Percentiles rank a stretch among this genome's conserved stretches.
phyloP scores from a whole-genome alignment of 2,113 vertebrate genomes.

The Pungitius pungitius region DNA sequence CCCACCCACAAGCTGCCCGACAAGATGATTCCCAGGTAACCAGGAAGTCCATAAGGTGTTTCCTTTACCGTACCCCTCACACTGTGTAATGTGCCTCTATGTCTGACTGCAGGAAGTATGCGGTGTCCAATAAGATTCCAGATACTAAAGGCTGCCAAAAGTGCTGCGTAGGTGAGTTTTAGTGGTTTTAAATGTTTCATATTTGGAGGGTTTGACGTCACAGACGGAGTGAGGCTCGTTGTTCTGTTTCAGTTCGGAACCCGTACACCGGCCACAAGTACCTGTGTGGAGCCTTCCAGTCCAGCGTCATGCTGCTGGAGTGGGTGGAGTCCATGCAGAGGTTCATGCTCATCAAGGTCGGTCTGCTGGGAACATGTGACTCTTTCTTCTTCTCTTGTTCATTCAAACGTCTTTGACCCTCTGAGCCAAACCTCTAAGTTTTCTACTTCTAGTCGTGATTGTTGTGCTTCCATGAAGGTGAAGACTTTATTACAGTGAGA shows the following conservation, averaged over 20 bases:
- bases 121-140: conserved; percentile 97
- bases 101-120: conserved; percentile 89
- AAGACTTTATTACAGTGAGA: too few species aligned
- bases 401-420: neutral
- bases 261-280: conserved; percentile 97
- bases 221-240: neutral
- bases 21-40: conserved; percentile 93
- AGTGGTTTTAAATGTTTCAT: neutral
- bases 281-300: conserved; percentile 96
- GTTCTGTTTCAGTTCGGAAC: conserved; percentile 88
- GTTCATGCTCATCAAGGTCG: conserved; percentile 99
- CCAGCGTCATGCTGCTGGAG: conserved; percentile 94
- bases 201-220: neutral
- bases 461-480: too few species aligned
- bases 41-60: neutral
- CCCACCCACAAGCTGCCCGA: conserved; percentile 97
- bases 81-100: conserved; percentile 1
- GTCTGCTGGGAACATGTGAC: conserved; percentile 25
- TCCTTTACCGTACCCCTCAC: neutral
- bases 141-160: conserved; percentile 99
- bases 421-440: too few species aligned
- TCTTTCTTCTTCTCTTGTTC: neutral
- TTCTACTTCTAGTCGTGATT: too few species aligned
- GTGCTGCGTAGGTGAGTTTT: conserved; percentile 91
- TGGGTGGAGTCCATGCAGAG: conserved; percentile 99